Conservation (phyloP, 2,888 invertebrate genomes). For the Sabatieria punctata region DNA sequence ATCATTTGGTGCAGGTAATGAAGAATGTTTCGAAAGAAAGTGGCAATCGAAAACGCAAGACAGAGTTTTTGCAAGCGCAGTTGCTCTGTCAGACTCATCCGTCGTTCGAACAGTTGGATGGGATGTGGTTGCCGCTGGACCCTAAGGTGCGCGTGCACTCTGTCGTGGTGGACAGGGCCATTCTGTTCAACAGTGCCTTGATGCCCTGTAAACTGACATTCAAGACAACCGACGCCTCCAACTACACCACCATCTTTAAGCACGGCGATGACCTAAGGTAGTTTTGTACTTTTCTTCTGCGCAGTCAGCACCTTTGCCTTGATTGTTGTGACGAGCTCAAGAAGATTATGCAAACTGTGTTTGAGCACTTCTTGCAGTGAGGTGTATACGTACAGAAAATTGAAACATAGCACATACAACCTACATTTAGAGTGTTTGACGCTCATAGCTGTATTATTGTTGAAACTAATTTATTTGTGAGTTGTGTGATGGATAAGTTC, state of each 20-base stretch:
- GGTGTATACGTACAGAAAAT: too few relatives aligned
- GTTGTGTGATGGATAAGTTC: too few relatives aligned
- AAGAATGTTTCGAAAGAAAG: constrained; percentile 73
- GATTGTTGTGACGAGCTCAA: too few relatives aligned
- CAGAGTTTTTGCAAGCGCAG: constrained; percentile 53
- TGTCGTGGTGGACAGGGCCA: constrained; percentile 70
- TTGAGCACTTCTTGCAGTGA: too few relatives aligned
- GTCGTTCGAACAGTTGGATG: constrained; percentile 59
- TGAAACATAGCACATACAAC: too few relatives aligned
- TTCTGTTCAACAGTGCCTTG: constrained; percentile 81
- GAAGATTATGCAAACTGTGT: too few relatives aligned
- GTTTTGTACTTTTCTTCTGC: too few relatives aligned
- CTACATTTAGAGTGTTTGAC: too few relatives aligned
- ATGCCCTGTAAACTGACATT: constrained; percentile 88
- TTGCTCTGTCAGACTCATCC: constrained; percentile 36
- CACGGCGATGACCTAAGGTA: constrained; percentile 71
- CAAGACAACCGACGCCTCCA: constrained; percentile 47
- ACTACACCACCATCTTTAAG: constrained; percentile 90
- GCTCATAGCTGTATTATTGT: too few relatives aligned
- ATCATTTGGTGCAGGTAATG: constrained; percentile 56
- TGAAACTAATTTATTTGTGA: too few relatives aligned
- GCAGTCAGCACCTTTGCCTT: too few relatives aligned
- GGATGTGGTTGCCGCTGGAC: constrained; percentile 82
- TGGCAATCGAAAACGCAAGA: constrained; percentile 72
- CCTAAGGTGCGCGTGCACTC: constrained; percentile 72